Base-by-base conservation (phyloP, 2,797 vertebrate genomes). In the Falco naumanni region DNA sequence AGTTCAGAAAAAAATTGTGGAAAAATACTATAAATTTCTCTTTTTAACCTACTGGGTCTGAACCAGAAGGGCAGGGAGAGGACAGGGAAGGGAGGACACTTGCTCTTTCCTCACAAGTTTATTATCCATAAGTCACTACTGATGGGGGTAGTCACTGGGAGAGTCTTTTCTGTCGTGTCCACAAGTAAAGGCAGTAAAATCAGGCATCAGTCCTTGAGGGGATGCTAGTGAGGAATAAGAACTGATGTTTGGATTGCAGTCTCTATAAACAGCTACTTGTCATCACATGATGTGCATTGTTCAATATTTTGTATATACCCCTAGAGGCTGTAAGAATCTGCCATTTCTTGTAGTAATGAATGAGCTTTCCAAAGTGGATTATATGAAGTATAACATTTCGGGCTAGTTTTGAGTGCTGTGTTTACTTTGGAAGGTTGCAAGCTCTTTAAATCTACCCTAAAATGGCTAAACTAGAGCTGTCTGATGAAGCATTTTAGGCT, bases 341-440 rank as follows among this genome's bases (percentile, higher is more conserved):
- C 75, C 13, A 14, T 91, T 87, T 68, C 78, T 90, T 93, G 60
- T 60, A 93, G 78, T 79, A 91, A 94, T 33, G 39, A 94, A 63
- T 39, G 50, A 93, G 80, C 16, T 80, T 96, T 94, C 79, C 65
- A 48, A 94, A 96, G 77, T 72, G 72, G 78, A 90, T 96, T 95
- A 91, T 63, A 77, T 19, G 18, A 91, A 90, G 54, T 64, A 75
- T 61, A 87, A 13, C 56, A 88, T 92, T 93, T 91, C 93, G 75
- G 75, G 50, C 43, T 82, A 57, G 68, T 91, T 96, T 94, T 96
- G 83, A 97, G 80, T 71, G 72, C 60, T 56, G 33, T 9, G 6
- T 97, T 96, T 97, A 60, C 61, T 94, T 95, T 89, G 59, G 69
- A 85, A 81, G 88, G 61, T 78, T 95, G 86, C 24, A 82, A 91